Base-by-base conservation (phyloP, 2,113 vertebrate genomes). In the Elgaria multicarinata region DNA sequence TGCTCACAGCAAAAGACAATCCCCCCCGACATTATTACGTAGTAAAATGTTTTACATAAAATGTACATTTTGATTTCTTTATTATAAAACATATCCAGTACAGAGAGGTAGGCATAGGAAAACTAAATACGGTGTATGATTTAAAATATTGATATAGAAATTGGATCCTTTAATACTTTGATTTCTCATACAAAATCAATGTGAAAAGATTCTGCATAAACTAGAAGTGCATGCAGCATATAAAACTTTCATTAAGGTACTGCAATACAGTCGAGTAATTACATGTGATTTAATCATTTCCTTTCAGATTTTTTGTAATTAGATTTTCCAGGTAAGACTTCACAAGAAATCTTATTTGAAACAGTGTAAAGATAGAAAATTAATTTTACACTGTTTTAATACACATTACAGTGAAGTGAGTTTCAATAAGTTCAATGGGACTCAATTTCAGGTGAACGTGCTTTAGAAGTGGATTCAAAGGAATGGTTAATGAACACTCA, bases 1-100 rank as follows among this genome's bases (percentile, higher is more conserved):
- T 95, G 86, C 94, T 95, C 89, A 42, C 92, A 91, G 91, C 92
- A 96, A 94, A 95, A 94, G 85, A 87, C 64, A 89, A 31, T 87
- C 50, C 89, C 87, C 72, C n/a, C 81, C 26, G 24, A 67, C 36
- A 82, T 92, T 87, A 90, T 39, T 71, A 36, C 7, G 26, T 42
- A 74, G 39, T 86, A 18, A 86, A 75, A 79, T 2, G 46, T 80
- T 80, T 80, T 39, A 87, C 64, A 58, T 53, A 64, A 80, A 69
- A 67, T 44, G 22, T 6, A 87, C 28, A 39, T 87, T 53, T 79
- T 55, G 26, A 69, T 67, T 71, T 46, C 18, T 72, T 1, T 71
- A 33, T 72, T 31, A 81, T 55, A 78, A 22, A n/a, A 39, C 26
- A 28, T 55, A 33, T 80, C 22, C 20, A 88, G 42, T 50, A 42